Base-by-base conservation (phyloP, 2,888 invertebrate genomes). In the Ornithoptera alexandrae region DNA sequence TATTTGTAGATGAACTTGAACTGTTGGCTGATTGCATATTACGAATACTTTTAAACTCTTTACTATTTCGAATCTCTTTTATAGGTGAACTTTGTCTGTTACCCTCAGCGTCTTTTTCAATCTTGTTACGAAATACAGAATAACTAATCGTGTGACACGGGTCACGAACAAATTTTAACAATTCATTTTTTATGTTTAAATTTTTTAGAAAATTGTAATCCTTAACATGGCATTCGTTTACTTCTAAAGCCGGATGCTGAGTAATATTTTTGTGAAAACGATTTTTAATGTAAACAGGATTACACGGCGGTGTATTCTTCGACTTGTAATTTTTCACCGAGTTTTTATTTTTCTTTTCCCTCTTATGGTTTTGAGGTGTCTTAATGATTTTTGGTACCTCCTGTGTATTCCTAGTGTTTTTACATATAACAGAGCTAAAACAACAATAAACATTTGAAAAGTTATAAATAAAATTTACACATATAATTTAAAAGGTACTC, bases 1-100 rank as follows among this genome's bases (percentile, higher is more conserved):
- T 90, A 69, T 84, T 88, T 30, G 82, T 84, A 18, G 89, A 86
- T 8, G 90, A 91, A 75, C 87, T 80, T 22, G 90, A 89, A 75
- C 90, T 88, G 71, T 83, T 84, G 67, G 81, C 79, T 17, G 90
- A 87, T 56, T 75, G 75, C 50, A 84, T n/a, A 17, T 70, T 70
- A 18, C 63, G 53, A 53, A 30, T 30, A n/a, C 8, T 59, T 63
- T 70, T 67, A 42, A 79, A 70, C 82, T 87, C 53, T 72, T 76
- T 77, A n/a, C 73, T 75, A 65, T 72, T 73, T 68, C 75, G n/a
- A 70, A 74, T 71, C 30, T 74, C 69, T 57, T 72, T 75, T n/a
- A 24, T 24, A 30, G 63, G 24, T 60, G 68, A 61, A 66, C 62
- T 69, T 22, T 46, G 61, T 39, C 59, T 64, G 10, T 63, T 66